Conservation (phyloP, 2,797 vertebrate genomes). For the Tarsius wallacei region DNA sequence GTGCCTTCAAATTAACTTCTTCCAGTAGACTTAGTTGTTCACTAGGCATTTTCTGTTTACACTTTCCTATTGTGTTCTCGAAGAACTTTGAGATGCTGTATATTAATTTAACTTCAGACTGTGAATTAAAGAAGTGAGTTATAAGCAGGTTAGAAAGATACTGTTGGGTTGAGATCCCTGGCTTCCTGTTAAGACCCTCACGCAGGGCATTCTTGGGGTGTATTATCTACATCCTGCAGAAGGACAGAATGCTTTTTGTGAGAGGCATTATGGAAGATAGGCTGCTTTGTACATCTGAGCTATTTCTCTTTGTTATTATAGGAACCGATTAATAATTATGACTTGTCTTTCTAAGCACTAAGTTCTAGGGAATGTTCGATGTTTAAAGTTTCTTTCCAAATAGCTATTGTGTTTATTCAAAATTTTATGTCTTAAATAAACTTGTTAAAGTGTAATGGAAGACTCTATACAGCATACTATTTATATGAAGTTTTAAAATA, state of each 20-base stretch:
- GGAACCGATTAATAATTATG: constrained; percentile 31
- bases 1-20: constrained; percentile 14
- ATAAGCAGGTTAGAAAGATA: constrained; percentile 23
- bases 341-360: constrained; percentile 49
- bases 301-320: constrained; percentile 40
- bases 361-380: constrained; percentile 26
- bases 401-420: constrained; percentile 58
- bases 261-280: not conserved
- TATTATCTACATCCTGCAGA: not conserved
- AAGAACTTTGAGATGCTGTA: constrained; percentile 12
- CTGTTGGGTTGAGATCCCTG: not conserved
- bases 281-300: constrained; percentile 11
- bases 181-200: constrained; percentile 19
- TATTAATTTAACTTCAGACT: not conserved
- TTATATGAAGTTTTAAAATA: constrained; percentile 31
- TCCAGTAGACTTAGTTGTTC: not conserved
- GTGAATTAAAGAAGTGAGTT: constrained; percentile 47
- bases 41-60: constrained; percentile 38
- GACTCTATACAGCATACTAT: constrained; percentile 11
- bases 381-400: constrained; percentile 61
- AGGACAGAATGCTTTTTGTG: not conserved
- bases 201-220: not conserved
- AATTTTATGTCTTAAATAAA: constrained; percentile 56
- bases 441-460: constrained; percentile 46
- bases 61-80: not conserved